Evolutionary conservation across 2,113 vertebrate genomes (phyloP).

Genomic region (Tyto alba): DNA sequence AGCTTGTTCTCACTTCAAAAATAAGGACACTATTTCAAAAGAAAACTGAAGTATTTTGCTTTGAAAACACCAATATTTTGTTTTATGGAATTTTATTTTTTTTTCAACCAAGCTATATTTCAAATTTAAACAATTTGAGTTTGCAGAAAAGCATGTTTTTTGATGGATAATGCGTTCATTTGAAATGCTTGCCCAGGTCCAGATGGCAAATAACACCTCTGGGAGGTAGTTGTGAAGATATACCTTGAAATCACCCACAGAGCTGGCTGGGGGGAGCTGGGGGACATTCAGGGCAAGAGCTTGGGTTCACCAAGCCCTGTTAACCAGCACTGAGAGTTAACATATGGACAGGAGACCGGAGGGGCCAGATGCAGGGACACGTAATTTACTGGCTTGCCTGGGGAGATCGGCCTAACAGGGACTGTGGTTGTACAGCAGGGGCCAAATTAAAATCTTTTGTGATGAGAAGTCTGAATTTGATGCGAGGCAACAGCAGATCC

Average conservation of each 20-base stretch:
- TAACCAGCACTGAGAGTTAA: not conserved
- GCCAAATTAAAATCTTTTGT: conserved; percentile 39
- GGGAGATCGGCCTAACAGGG: not conserved
- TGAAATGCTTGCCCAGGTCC: conserved; percentile 4
- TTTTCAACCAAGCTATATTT: not conserved
- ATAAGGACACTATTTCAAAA: not conserved
- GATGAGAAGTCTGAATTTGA: not conserved
- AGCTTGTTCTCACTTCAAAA: conserved; percentile 2
- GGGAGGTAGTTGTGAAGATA: conserved; percentile 5
- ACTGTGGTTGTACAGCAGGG: not conserved
- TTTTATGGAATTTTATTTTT: not conserved
- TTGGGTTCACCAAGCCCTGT: not conserved
- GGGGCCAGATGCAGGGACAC: not conserved
- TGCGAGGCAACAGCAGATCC: not conserved
- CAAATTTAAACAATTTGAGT: not conserved
- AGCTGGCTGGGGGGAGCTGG: not conserved
- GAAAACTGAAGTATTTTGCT: not conserved
- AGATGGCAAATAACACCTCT: conserved; percentile 60
- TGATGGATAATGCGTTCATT: not conserved
- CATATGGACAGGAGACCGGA: not conserved
- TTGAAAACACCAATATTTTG: not conserved
- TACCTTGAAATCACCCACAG: conserved; percentile 3
- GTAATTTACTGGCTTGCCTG: conserved; percentile 9
- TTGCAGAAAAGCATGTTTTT: not conserved
- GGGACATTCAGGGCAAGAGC: not conserved